phyloP scores from a whole-genome alignment of 2,113 vertebrate genomes.

The Caloenas nicobarica region DNA sequence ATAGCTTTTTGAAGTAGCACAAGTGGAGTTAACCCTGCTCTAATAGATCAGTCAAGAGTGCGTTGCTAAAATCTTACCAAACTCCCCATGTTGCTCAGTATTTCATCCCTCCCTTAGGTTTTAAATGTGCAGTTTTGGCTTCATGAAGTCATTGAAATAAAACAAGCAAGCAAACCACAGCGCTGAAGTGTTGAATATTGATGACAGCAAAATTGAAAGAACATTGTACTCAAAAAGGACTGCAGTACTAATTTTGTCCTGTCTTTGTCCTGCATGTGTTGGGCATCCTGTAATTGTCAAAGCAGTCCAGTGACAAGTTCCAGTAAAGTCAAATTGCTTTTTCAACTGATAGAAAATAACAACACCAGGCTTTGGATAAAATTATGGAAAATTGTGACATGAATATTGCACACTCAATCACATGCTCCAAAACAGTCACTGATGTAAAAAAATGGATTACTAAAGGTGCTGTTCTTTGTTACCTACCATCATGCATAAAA shows the following conservation, averaged over 20 bases:
- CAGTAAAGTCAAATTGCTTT: not conserved
- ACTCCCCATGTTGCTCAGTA: not conserved
- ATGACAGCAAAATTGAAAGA: not conserved
- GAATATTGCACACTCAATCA: not conserved
- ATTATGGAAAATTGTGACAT: not conserved
- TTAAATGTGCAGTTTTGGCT: not conserved
- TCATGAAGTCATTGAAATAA: not conserved
- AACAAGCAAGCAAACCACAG: not conserved
- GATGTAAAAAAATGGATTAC: not conserved
- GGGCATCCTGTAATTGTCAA: not conserved
- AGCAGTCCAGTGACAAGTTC: not conserved
- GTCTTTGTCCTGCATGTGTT: not conserved
- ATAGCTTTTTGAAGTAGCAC: not conserved
- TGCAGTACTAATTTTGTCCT: not conserved
- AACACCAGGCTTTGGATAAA: not conserved
- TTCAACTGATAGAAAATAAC: not conserved
- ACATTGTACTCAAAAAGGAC: not conserved
- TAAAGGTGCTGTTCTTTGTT: not conserved
- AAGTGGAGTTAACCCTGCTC: not conserved
- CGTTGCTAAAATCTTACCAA: not conserved
- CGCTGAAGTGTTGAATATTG: not conserved
- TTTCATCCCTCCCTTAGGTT: not conserved
- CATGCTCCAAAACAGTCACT: not conserved
- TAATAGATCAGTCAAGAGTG: not conserved
- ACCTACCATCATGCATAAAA: fast-evolving